phyloP scores from a whole-genome alignment of 2,797 vertebrate genomes.

The Trichosurus vulpecula region DNA sequence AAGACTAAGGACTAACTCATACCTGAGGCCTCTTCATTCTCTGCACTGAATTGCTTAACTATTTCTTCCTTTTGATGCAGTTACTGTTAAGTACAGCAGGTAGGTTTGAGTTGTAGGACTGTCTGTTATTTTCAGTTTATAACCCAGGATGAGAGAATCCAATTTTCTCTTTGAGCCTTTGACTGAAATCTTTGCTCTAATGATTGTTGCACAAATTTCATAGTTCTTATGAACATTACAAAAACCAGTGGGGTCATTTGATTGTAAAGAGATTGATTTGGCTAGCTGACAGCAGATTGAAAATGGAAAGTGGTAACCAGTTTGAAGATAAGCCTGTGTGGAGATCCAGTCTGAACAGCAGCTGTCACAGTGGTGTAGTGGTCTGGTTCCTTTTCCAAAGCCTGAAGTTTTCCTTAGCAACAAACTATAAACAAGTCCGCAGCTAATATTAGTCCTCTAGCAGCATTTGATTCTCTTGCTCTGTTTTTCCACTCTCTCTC shows the following conservation, averaged over 20 bases:
- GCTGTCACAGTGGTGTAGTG: constrained; percentile 78
- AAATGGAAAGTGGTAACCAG: constrained; percentile 66
- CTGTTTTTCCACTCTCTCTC: background rate
- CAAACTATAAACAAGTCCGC: constrained; percentile 80
- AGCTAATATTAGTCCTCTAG: constrained; percentile 81
- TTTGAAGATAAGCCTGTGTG: constrained; percentile 73
- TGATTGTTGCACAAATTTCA: background rate
- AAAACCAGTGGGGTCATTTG: constrained; percentile 25
- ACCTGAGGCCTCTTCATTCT: background rate
- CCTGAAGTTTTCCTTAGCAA: constrained; percentile 82
- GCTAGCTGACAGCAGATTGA: constrained; percentile 55
- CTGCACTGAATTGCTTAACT: background rate
- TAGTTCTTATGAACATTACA: constrained; percentile 1
- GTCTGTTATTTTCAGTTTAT: background rate
- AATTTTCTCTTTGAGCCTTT: background rate
- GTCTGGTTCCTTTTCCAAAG: constrained; percentile 80
- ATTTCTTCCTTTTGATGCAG: constrained; percentile 6
- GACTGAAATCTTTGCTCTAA: background rate
- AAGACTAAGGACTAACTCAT: background rate
- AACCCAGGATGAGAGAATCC: background rate
- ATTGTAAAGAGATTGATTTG: constrained; percentile 45
- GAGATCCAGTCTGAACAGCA: constrained; percentile 72
- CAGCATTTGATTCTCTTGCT: constrained; percentile 46
- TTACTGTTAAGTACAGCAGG: background rate
- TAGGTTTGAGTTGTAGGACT: background rate